Percentiles rank a stretch among this genome's conserved stretches.
These are phyloP conservation scores for Muscina levida DNA, from an alignment of 2,888 invertebrate genomes.

Conservation along the genomic window DNA sequence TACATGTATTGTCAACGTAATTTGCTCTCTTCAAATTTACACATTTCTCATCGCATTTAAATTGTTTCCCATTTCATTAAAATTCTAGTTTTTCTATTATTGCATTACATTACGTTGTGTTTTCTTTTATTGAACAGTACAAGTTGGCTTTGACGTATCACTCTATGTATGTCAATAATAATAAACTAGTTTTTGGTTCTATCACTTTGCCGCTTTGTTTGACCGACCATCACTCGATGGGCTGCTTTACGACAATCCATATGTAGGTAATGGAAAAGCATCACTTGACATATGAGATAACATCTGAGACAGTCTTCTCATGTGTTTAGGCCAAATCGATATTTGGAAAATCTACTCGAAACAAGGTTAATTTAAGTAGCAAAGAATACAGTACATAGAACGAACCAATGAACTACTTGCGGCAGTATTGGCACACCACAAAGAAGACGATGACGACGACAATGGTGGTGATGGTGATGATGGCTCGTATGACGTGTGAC, in stretches of 20 bases:
- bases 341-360: conserved; percentile 49
- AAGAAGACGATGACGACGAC: background rate
- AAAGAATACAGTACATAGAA: background rate
- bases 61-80: too few relatives aligned
- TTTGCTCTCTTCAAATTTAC: too few relatives aligned
- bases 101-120: too few relatives aligned
- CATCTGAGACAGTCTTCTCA: background rate
- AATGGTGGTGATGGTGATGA: background rate
- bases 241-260: background rate
- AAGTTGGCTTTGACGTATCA: conserved; percentile 14
- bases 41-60: too few relatives aligned
- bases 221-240: background rate
- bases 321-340: background rate
- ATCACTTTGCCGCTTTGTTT: background rate
- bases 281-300: too few relatives aligned
- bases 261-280: background rate
- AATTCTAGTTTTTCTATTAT: too few relatives aligned
- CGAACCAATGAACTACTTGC: background rate
- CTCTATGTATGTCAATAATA: conserved; percentile 17
- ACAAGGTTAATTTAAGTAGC: conserved; percentile 47
- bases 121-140: too few relatives aligned
- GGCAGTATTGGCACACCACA: background rate
- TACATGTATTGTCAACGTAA: too few relatives aligned
- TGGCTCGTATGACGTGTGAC: background rate
- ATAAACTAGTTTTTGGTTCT: background rate